Evolutionary conservation across 2,888 invertebrate genomes (phyloP).

Genomic region (Drosophila sordidula): DNA sequence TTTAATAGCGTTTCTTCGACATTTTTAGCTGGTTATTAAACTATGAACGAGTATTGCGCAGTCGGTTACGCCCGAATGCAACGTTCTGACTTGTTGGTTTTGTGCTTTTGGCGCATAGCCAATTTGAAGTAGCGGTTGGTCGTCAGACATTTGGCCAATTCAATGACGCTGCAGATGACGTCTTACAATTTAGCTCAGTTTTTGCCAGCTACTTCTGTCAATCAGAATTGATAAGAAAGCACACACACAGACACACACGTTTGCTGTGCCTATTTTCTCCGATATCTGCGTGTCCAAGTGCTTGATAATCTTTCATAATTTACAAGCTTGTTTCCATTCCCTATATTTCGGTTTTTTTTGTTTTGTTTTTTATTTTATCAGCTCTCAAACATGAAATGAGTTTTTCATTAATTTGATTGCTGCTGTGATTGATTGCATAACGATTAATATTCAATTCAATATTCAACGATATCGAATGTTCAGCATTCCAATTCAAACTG

Average conservation of each 20-base stretch:
- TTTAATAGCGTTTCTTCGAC: no score
- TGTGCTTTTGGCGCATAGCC: slow-evolving; percentile 10
- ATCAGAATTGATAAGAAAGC: slow-evolving; percentile 24
- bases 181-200: slow-evolving; percentile 6
- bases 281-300: slow-evolving; percentile 5
- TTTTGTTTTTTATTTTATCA: slow-evolving; percentile 13
- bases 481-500: not conserved
- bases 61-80: no score
- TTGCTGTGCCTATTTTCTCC: not conserved
- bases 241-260: not conserved
- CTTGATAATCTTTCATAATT: slow-evolving; percentile 45
- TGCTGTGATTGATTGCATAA: slow-evolving; percentile 48
- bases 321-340: slow-evolving; percentile 34
- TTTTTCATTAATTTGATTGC: slow-evolving; percentile 53
- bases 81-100: no score
- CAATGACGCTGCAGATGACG: slow-evolving; percentile 36
- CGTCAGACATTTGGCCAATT: slow-evolving; percentile 2
- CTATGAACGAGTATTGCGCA: no score
- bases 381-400: slow-evolving; percentile 33
- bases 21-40: no score
- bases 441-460: slow-evolving; percentile 33
- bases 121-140: slow-evolving; percentile 1
- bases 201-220: slow-evolving; percentile 8
- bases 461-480: slow-evolving; percentile 7
- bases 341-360: slow-evolving; percentile 8